Conservation (phyloP, 2,888 invertebrate genomes). For the Heterodera filipjevi region DNA sequence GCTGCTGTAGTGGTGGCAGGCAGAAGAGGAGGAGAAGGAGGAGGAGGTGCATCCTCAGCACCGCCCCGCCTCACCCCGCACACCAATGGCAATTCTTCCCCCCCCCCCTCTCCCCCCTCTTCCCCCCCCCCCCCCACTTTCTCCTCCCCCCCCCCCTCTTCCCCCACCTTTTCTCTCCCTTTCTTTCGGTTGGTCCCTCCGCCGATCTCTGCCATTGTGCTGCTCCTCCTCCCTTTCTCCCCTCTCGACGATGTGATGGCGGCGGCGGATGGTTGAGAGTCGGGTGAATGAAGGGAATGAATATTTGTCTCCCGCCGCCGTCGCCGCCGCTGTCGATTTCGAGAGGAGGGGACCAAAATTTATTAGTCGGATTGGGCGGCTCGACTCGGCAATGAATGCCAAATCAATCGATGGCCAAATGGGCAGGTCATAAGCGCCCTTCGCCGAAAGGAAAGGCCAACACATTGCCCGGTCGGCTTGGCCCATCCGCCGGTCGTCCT, state of each 20-base stretch:
- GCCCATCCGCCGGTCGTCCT: neutral
- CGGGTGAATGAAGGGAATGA: slow-evolving; percentile 8
- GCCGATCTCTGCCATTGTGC: slow-evolving; percentile 4
- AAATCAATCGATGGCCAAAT: slow-evolving; percentile 12
- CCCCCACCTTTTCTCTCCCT: neutral
- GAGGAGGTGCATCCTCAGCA: neutral
- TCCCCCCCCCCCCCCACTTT: neutral
- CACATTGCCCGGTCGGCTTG: neutral
- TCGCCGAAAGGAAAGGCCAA: neutral
- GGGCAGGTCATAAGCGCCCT: slow-evolving; percentile 5
- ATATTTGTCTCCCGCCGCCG: slow-evolving; percentile 6
- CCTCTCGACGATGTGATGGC: slow-evolving; percentile 11
- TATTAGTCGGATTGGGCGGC: slow-evolving; percentile 12
- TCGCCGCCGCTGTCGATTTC: slow-evolving; percentile 8
- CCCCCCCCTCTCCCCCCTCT: neutral
- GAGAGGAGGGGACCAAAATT: slow-evolving; percentile 2
- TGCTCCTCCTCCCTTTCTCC: neutral
- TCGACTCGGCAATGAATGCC: neutral
- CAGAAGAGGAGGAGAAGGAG: neutral
- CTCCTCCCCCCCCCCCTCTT: neutral
- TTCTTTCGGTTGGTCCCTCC: neutral
- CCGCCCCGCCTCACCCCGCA: neutral
- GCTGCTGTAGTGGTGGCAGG: neutral
- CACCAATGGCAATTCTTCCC: neutral
- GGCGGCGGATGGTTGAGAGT: slow-evolving; percentile 2